phyloP scores from a whole-genome alignment of 30 jellyfish, hydroid and myxozoan genomes.

The Chrysaora quinquecirrha region DNA sequence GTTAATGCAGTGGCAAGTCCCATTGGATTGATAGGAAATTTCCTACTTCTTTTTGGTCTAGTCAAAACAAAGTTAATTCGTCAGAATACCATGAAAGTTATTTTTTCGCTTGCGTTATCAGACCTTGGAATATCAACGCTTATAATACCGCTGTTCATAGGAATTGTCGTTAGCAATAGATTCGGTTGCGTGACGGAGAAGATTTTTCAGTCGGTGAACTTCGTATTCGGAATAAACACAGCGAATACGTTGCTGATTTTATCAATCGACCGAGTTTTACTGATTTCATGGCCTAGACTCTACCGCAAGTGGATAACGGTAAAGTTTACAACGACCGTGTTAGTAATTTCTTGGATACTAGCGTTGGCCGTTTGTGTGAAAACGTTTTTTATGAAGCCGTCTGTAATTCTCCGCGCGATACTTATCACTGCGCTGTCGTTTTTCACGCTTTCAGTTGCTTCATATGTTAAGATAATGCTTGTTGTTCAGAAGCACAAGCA shows the following conservation, averaged over 20 bases:
- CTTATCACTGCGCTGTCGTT: constrained; percentile 31
- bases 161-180: background rate
- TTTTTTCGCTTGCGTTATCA: constrained; percentile 45
- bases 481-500: constrained; percentile 28
- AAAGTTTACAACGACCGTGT: background rate
- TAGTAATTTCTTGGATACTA: constrained; percentile 35
- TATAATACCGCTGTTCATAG: constrained; percentile 17
- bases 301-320: constrained; percentile 42
- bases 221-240: constrained; percentile 46
- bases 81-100: constrained; percentile 49
- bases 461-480: constrained; percentile 24
- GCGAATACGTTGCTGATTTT: constrained; percentile 38
- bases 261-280: constrained; percentile 44
- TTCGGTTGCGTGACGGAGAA: constrained; percentile 13
- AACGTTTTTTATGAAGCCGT: constrained; percentile 20
- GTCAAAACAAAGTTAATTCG: constrained; percentile 38
- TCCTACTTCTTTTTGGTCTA: constrained; percentile 36
- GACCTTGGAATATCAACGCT: constrained; percentile 44
- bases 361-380: constrained; percentile 5
- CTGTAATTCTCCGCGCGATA: constrained; percentile 7
- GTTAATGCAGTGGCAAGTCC: constrained; percentile 10
- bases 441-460: constrained; percentile 15
- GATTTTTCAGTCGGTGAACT: background rate
- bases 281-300: constrained; percentile 43
- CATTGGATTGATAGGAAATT: constrained; percentile 19